phyloP scores from a whole-genome alignment of 2,888 invertebrate species.

The Atethmia centrago region DNA sequence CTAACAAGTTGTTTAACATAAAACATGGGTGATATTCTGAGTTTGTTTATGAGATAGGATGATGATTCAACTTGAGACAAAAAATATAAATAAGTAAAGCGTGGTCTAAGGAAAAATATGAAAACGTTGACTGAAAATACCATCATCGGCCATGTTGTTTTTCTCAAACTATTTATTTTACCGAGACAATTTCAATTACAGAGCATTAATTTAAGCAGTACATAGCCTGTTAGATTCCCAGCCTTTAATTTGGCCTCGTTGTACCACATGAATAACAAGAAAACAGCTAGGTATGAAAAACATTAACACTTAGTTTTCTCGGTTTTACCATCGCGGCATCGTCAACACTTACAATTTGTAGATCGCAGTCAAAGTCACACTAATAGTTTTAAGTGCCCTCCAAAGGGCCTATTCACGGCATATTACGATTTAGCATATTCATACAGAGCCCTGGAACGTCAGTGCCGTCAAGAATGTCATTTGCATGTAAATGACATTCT shows the following conservation, averaged over 20 bases:
- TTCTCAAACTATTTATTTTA: neutral
- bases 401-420: conserved; percentile 47
- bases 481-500: conserved; percentile 62
- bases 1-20: conserved; percentile 46
- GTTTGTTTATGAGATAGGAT: conserved; percentile 5
- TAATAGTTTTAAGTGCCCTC: conserved; percentile 48
- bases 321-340: neutral
- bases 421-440: conserved; percentile 59
- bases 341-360: conserved; percentile 11
- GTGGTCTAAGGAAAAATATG: neutral
- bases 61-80: conserved; percentile 15
- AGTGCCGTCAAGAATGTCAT: conserved; percentile 59
- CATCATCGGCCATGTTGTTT: neutral
- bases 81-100: neutral
- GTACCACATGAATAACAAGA: neutral
- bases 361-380: conserved; percentile 24
- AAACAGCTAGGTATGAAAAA: neutral
- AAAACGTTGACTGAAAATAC: neutral
- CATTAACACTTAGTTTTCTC: neutral
- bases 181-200: neutral
- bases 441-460: conserved; percentile 51
- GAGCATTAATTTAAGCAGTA: neutral
- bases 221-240: neutral
- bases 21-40: conserved; percentile 5
- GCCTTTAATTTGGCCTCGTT: neutral